Base-by-base conservation (phyloP, 2,888 invertebrate genomes). In the Acleris sparsana region DNA sequence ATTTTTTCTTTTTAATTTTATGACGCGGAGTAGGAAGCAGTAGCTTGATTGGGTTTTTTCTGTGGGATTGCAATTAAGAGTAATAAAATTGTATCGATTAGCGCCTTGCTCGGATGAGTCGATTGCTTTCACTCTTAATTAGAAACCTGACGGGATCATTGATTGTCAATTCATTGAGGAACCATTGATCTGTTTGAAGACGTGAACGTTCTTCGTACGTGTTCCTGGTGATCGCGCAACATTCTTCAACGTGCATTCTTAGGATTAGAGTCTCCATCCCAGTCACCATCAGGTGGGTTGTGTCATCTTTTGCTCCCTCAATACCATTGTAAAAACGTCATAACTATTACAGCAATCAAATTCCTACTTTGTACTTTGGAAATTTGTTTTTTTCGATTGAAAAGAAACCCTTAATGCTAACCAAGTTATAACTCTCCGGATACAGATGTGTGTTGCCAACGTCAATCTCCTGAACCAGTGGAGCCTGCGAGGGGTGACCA, bases 1-100 rank as follows among this genome's bases (percentile, higher is more conserved):
- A 67, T 71, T 62, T 70, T 64, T 62, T 67, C 49, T 62, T 63
- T 51, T 66, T 59, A 44, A 67, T 67, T 67, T 62, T 62, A 62
- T 62, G 53, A 58, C 25, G 43, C 33, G 56, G 43, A 56, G 56
- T 20, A 46, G 60, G 59, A 61, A 60, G 65, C 65, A n/a, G 60
- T 60, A 56, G 33, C 56, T 60, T 56, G 65, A 65, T 65, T 61
- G 65, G 60, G 51, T 33, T 65, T 60, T 60, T 66, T 66, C 48
- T 64, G 18, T 48, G 49, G 46, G 62, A 53, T 57, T 17, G 59
- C 46, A 64, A 68, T 68, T 64, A 68, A 52, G 51, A 49, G 58
- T 68, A 56, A 56, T 68, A 60, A 60, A 65, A 65, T 61, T 29
- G 55, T 56, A 65, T 65, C 60, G 65, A 60, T 65, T 56, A 60